Evolutionary conservation across 2,888 invertebrate genomes (phyloP), one percentile per base, ranked within the genome.

Genomic region (Drosophila affinis): DNA sequence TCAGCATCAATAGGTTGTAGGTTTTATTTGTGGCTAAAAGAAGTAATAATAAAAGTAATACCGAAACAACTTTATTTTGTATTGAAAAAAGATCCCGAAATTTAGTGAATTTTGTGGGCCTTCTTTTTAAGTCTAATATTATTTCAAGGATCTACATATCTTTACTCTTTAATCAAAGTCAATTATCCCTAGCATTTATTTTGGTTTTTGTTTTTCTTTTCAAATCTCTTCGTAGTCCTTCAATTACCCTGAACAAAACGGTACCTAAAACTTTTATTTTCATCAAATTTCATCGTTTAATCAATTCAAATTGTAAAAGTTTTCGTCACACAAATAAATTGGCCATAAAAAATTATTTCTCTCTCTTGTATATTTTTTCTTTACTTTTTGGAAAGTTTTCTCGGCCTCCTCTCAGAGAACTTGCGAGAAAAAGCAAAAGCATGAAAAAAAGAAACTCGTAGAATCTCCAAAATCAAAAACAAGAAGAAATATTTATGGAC

Each of bases 261-360:
- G 2, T 52, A 5, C 14, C 5, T 14, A 5, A 9, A 55, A 51
- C 32, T 61, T 39, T 55, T 47, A 10, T 29, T n/a, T 45, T 44
- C n/a, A 29, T 39, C 54, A 54, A 63, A 44, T 55, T 64, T 45
- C 39, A 17, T 46, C 60, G 51, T 72, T 64, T 57, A 73, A 80
- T 68, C 44, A 60, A 60, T 65, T 76, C 57, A 68, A 74, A 69
- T 78, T 55, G 52, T 55, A 72, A 77, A 81, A 75, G 57, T 82
- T 81, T 72, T 47, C 27, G 39, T 14, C 39, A 7, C 62, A 49
- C 76, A 79, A 81, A 62, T 56, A 81, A 78, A 62, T 71, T 51
- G 57, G 47, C 57, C 52, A 69, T 67, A 71, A 64, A 58, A 68
- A 68, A 48, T 18, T 18, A 39, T 48, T 57, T 24, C 39, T 51